These are phyloP conservation scores for Rhamnusium bicolor DNA, from an alignment of 2,888 invertebrate species.

Conservation along the genomic window DNA sequence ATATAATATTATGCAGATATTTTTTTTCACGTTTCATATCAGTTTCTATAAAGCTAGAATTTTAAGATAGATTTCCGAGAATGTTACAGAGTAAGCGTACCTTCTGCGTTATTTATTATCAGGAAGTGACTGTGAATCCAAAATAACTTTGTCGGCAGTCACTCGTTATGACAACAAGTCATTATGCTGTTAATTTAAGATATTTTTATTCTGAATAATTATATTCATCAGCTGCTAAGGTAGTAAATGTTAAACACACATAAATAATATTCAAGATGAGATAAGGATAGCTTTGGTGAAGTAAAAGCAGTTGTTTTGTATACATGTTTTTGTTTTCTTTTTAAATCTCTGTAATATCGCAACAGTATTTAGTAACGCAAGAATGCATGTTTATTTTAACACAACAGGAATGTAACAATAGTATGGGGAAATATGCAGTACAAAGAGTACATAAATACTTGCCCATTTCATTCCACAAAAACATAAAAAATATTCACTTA, in stretches of 20 bases:
- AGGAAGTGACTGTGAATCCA: background rate
- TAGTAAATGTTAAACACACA: background rate
- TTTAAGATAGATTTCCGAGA: background rate
- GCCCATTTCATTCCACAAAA: too few relatives aligned
- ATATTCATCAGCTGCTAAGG: constrained; percentile 1
- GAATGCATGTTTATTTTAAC: too few relatives aligned
- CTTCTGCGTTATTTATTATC: background rate
- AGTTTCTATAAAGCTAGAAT: background rate
- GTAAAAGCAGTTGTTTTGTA: background rate
- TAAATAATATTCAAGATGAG: background rate
- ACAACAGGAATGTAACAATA: too few relatives aligned
- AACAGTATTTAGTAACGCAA: background rate
- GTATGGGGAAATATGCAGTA: too few relatives aligned
- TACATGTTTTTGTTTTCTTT: background rate
- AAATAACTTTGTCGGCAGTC: constrained; percentile 23
- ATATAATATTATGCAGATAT: background rate
- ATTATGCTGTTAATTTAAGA: constrained; percentile 22
- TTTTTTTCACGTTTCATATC: background rate
- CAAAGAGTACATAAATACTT: too few relatives aligned
- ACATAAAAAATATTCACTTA: too few relatives aligned
- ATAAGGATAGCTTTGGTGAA: background rate
- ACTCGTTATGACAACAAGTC: constrained; percentile 21
- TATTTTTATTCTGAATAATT: constrained; percentile 18
- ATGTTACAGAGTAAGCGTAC: background rate
- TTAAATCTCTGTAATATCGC: background rate